phyloP scores from a whole-genome alignment of 2,888 invertebrate species.

The Spodoptera exigua region DNA sequence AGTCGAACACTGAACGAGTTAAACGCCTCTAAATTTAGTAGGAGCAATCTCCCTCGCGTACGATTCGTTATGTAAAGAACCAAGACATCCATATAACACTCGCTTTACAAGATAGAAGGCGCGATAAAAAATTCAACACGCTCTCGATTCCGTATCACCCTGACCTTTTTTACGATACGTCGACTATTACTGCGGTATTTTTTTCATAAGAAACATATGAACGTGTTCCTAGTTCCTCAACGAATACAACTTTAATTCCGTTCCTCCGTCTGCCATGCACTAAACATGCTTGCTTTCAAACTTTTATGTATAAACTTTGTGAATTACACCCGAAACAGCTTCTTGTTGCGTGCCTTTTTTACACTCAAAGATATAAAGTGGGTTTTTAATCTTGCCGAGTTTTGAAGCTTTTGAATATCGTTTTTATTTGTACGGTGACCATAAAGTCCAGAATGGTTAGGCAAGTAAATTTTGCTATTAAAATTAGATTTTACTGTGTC shows the following conservation, averaged over 20 bases:
- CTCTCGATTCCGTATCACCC: conserved; percentile 71
- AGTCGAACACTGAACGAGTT: conserved; percentile 71
- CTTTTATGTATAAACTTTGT: conserved; percentile 65
- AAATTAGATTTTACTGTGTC: too few species aligned
- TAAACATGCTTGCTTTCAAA: conserved; percentile 66
- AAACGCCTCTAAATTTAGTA: conserved; percentile 79
- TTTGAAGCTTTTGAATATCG: conserved; percentile 18
- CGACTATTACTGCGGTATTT: conserved; percentile 67
- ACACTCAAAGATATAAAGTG: conserved; percentile 30
- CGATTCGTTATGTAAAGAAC: conserved; percentile 73
- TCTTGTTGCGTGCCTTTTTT: conserved; percentile 43
- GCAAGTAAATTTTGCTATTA: too few species aligned
- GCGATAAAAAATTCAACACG: conserved; percentile 81
- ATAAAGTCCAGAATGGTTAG: too few species aligned
- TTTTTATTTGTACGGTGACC: conserved; percentile 9
- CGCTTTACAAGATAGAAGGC: conserved; percentile 73
- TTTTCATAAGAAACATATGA: conserved; percentile 63
- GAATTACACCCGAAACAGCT: conserved; percentile 55
- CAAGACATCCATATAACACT: conserved; percentile 70
- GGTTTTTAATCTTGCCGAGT: conserved; percentile 37
- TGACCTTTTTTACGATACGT: conserved; percentile 73
- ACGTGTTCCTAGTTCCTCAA: conserved; percentile 48
- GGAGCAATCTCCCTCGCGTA: conserved; percentile 70
- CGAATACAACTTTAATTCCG: conserved; percentile 67
- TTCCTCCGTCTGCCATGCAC: conserved; percentile 55